These are phyloP conservation scores for Idaea biselata DNA, from an alignment of 2,888 invertebrate genomes.

Conservation along the genomic window DNA sequence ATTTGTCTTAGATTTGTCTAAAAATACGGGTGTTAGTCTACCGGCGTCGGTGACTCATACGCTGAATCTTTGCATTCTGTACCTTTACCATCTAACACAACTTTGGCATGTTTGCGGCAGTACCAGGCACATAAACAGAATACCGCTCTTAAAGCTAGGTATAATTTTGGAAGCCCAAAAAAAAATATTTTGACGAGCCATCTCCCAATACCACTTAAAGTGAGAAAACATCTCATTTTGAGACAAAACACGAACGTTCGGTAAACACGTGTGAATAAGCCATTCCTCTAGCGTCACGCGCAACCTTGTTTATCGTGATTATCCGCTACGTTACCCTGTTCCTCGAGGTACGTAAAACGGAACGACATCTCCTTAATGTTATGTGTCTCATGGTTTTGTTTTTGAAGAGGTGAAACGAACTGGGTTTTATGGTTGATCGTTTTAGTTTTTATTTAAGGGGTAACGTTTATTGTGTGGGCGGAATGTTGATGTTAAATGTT, in stretches of 20 bases:
- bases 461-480: background rate
- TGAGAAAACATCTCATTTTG: background rate
- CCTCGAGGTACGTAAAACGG: constrained; percentile 32
- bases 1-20: too few relatives aligned
- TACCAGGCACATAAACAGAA: too few relatives aligned
- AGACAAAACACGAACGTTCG: background rate
- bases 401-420: background rate
- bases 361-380: constrained; percentile 24
- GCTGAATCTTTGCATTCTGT: too few relatives aligned
- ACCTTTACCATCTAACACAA: too few relatives aligned
- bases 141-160: too few relatives aligned
- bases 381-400: constrained; percentile 5
- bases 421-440: background rate
- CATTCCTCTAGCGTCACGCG: constrained; percentile 19
- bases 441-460: background rate
- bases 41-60: too few relatives aligned
- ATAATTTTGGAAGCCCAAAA: too few relatives aligned
- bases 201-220: background rate
- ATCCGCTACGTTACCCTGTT: constrained; percentile 37
- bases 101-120: too few relatives aligned
- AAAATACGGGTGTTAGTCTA: too few relatives aligned
- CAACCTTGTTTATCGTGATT: constrained; percentile 43
- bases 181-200: background rate
- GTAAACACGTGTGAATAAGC: constrained; percentile 15
- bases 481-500: background rate